Base-by-base conservation (phyloP, 2,113 vertebrate genomes). In the Amblyornis subalaris region DNA sequence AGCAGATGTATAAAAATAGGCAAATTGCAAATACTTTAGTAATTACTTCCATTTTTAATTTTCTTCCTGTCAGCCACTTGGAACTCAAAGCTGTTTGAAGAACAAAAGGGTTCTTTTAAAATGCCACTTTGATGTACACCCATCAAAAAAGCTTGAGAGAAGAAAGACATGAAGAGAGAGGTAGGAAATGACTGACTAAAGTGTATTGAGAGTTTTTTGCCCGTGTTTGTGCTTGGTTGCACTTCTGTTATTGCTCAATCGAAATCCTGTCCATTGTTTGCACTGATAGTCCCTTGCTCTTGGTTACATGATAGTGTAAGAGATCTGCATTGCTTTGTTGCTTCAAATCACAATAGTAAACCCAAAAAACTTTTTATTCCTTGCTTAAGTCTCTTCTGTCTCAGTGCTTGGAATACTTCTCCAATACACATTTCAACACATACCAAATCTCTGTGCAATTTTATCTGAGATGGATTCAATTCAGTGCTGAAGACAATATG, bases 401-500 rank as follows among this genome's bases (percentile, higher is more conserved):
- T 23, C 8, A 55, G 33, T 36, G n/a, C 14, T 84, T 73, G 35
- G 76, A 95, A 45, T 45, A 55, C 22, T 89, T 81, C 50, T 54
- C 13, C 6, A 51, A 18, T 1, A 9, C 3, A 5, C 4, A 5
- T 44, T 93, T 55, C 7, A 40, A 10, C 55, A 53, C 0, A 0
- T 54, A 66, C 15, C 3, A 35, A 88, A 61, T 61, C 31, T 70
- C 71, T 69, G 10, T 48, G 45, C 40, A 89, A 61, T 85, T 89
- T 69, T 88, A 45, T 79, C 35, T 60, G 57, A 91, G 33, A 79
- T 42, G 8, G 8, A 61, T 76, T 91, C 31, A 94, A 45, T 42
- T 64, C 22, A 88, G 65, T 45, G 88, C 74, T 22, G 47, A 95
- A 89, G 72, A 90, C 57, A 85, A 53, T 83, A 90, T 89, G 89